Percentiles rank a stretch among this genome's conserved stretches.
Conservation (phyloP, 1,140 invertebrate species). For the Radopholus similis region DNA sequence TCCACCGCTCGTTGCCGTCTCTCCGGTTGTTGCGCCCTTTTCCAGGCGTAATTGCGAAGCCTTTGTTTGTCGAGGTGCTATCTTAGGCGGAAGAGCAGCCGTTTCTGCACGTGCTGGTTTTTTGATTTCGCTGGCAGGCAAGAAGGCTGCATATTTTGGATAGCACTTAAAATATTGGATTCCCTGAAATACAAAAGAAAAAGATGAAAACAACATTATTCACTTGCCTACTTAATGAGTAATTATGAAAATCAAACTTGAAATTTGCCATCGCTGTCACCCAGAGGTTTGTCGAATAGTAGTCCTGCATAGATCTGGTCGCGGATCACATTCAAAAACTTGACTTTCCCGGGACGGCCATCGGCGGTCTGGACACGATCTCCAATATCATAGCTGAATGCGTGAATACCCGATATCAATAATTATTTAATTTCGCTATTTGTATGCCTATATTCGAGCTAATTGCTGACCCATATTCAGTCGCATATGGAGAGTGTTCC, state of each 20-base stretch:
- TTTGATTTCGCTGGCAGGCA: slow-evolving; percentile 29
- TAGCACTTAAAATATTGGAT: slow-evolving; percentile 46
- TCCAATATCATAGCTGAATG: slow-evolving; percentile 43
- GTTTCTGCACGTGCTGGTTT: slow-evolving; percentile 7
- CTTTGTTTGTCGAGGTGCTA: slow-evolving; percentile 30
- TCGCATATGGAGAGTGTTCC: slow-evolving; percentile 29
- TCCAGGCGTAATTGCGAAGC: slow-evolving; percentile 26
- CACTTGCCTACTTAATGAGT: background rate
- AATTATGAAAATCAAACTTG: background rate
- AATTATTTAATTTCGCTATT: slow-evolving; percentile 3
- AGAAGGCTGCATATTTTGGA: slow-evolving; percentile 42
- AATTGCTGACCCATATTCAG: slow-evolving; percentile 33
- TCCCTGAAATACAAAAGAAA: slow-evolving; percentile 18
- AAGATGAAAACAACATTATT: slow-evolving; percentile 15
- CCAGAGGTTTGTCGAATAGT: slow-evolving; percentile 63
- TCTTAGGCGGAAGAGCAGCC: background rate
- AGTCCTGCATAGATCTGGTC: slow-evolving; percentile 63
- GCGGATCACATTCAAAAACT: slow-evolving; percentile 63
- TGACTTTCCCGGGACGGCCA: slow-evolving; percentile 44
- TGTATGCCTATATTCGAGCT: slow-evolving; percentile 4
- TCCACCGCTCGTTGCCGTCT: background rate
- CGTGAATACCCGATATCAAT: slow-evolving; percentile 6
- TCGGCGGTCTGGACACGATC: slow-evolving; percentile 39
- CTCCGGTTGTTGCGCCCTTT: slow-evolving; percentile 14
- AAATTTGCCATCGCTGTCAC: slow-evolving; percentile 62